These are phyloP conservation scores for Galerucella nymphaeae DNA, from an alignment of 2,888 invertebrate genomes.

Conservation along the genomic window DNA sequence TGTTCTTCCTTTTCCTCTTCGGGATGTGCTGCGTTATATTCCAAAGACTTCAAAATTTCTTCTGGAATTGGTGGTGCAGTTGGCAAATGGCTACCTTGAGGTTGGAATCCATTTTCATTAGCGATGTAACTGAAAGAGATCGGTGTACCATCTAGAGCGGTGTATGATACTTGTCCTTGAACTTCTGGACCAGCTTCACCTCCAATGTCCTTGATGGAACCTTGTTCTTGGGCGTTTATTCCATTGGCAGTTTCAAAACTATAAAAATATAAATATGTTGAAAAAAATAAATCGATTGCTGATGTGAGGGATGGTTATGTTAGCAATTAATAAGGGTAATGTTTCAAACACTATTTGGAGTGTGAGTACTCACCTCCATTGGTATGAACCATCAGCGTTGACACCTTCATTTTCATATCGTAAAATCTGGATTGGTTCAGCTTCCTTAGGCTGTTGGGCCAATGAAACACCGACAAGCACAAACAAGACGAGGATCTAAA, in stretches of 20 bases:
- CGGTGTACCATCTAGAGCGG: slow-evolving; percentile 74
- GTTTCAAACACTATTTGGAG: no score
- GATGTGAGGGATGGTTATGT: no score
- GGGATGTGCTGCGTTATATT: slow-evolving; percentile 70
- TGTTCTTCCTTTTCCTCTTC: slow-evolving; percentile 55
- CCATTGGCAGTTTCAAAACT: slow-evolving; percentile 81
- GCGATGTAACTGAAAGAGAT: slow-evolving; percentile 74
- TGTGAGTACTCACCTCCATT: slow-evolving; percentile 64
- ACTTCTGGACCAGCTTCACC: slow-evolving; percentile 63
- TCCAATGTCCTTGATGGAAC: slow-evolving; percentile 62
- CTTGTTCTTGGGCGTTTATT: slow-evolving; percentile 75
- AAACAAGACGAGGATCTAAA: slow-evolving; percentile 32
- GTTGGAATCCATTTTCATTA: slow-evolving; percentile 78
- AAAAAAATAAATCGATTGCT: no score
- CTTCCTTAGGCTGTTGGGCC: slow-evolving; percentile 22
- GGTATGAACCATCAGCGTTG: slow-evolving; percentile 73
- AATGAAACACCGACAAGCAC: slow-evolving; percentile 7
- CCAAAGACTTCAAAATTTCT: slow-evolving; percentile 77
- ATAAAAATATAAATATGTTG: no score
- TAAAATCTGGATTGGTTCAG: slow-evolving; percentile 70
- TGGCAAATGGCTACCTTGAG: slow-evolving; percentile 79
- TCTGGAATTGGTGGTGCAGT: slow-evolving; percentile 83
- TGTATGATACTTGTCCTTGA: slow-evolving; percentile 76
- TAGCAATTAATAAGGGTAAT: no score
- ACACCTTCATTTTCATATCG: slow-evolving; percentile 73